Evolutionary conservation across 2,113 vertebrate species (phyloP).

Genomic region (Dendropsophus ebraccatus): DNA sequence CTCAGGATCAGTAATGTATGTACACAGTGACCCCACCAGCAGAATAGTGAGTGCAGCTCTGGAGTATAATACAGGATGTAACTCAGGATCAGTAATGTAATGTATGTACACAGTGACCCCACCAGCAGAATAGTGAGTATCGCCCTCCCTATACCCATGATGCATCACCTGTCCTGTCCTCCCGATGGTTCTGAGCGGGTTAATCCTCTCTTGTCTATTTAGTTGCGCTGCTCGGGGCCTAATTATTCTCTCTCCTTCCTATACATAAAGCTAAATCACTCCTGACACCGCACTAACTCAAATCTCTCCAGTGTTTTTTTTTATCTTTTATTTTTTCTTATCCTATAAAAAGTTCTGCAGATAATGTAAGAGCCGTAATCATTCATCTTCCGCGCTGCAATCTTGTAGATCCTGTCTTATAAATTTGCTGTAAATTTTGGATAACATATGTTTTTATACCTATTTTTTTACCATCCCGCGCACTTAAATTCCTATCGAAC

Average conservation of each 20-base stretch:
- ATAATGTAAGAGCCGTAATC: conserved; percentile 19
- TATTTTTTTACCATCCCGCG: conserved; percentile 13
- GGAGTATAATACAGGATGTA: too few species aligned
- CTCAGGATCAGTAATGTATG: too few species aligned
- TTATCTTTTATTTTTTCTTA: background rate
- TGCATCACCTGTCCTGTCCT: background rate
- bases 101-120: too few species aligned
- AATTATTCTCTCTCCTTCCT: conserved; percentile 30
- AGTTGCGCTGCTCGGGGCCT: background rate
- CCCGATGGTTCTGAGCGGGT: background rate
- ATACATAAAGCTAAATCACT: conserved; percentile 36
- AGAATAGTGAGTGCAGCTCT: too few species aligned
- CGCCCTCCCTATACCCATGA: background rate
- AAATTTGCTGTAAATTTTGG: conserved; percentile 3
- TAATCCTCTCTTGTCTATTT: conserved; percentile 17
- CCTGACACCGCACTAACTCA: conserved; percentile 1
- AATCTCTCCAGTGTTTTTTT: background rate
- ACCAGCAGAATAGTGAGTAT: too few species aligned
- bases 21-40: too few species aligned
- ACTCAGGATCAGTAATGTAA: too few species aligned
- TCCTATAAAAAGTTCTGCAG: conserved; percentile 18
- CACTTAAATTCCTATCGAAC: conserved; percentile 27
- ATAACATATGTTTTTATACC: conserved; percentile 9
- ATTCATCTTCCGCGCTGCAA: conserved; percentile 2
- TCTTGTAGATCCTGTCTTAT: background rate